A percentile compares a stretch with the other conserved stretches of the same genome.
phyloP scores from a whole-genome alignment of 2,888 invertebrate genomes.

The Melinopterus prodromus region DNA sequence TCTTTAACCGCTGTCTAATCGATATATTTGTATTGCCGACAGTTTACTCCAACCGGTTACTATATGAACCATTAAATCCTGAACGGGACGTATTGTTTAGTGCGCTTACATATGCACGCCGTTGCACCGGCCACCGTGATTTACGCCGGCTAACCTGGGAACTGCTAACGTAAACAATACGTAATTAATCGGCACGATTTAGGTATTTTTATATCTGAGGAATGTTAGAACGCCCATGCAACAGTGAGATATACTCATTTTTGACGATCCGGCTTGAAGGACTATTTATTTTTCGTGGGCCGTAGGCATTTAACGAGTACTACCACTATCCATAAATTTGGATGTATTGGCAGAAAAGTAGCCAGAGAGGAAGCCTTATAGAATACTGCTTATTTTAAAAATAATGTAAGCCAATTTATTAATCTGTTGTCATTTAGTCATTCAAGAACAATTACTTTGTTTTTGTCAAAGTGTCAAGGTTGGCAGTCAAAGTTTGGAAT shows the following conservation, averaged over 20 bases:
- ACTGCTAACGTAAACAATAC: slow-evolving; percentile 14
- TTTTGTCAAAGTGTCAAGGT: too few species aligned
- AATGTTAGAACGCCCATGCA: background rate
- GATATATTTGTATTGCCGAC: slow-evolving; percentile 27
- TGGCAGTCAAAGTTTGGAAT: too few species aligned
- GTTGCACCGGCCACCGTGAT: slow-evolving; percentile 18
- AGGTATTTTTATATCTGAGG: background rate
- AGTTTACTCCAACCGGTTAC: slow-evolving; percentile 24
- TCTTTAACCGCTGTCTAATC: slow-evolving; percentile 23
- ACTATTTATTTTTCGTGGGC: background rate
- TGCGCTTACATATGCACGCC: slow-evolving; percentile 18
- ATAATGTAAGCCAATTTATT: too few species aligned
- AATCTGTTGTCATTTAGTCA: too few species aligned
- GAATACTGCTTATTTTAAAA: too few species aligned
- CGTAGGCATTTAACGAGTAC: too few species aligned
- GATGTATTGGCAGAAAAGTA: too few species aligned
- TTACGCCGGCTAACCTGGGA: slow-evolving; percentile 11
- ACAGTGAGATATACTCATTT: background rate
- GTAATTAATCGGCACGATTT: background rate
- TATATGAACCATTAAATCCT: slow-evolving; percentile 26
- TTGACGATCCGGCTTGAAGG: background rate
- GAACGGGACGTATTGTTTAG: slow-evolving; percentile 25
- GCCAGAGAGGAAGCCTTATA: too few species aligned
- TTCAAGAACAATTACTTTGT: too few species aligned
- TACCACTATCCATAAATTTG: too few species aligned